phyloP scores from a whole-genome alignment of 2,113 vertebrate species.

The Nyctereutes procyonoides region DNA sequence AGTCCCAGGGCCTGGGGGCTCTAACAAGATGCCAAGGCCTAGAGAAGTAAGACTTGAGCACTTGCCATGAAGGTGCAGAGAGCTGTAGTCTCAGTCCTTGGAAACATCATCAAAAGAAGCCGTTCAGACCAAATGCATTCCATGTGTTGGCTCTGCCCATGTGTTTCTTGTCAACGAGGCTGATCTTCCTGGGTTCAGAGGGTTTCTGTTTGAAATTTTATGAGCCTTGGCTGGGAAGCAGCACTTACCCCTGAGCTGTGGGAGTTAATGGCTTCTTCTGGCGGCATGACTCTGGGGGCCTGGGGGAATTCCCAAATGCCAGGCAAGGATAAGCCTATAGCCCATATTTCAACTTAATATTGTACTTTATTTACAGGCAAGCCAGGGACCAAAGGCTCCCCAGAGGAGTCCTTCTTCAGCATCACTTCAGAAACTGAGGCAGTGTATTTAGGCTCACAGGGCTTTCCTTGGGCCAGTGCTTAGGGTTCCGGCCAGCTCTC shows the following conservation, averaged over 20 bases:
- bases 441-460: neutral
- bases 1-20: neutral
- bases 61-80: constrained; percentile 75
- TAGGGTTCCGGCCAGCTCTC: neutral
- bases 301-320: constrained; percentile 59
- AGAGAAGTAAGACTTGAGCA: constrained; percentile 57
- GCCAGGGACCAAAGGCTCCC: neutral
- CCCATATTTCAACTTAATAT: constrained; percentile 56
- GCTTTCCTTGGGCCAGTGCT: neutral
- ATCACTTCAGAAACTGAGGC: constrained; percentile 18
- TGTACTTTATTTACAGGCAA: constrained; percentile 56
- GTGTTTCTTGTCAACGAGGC: constrained; percentile 80
- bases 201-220: constrained; percentile 84
- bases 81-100: constrained; percentile 59
- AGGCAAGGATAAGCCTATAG: constrained; percentile 59
- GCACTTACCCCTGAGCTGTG: constrained; percentile 62
- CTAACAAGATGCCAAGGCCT: constrained; percentile 50
- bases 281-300: constrained; percentile 56
- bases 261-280: constrained; percentile 78
- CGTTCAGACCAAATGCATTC: constrained; percentile 78
- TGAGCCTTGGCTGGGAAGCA: constrained; percentile 78
- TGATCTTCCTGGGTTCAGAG: constrained; percentile 73
- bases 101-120: constrained; percentile 79
- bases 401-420: neutral
- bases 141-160: constrained; percentile 80